phyloP scores from a whole-genome alignment of 2,888 invertebrate species.

The Callyntrura guangdongensis region DNA sequence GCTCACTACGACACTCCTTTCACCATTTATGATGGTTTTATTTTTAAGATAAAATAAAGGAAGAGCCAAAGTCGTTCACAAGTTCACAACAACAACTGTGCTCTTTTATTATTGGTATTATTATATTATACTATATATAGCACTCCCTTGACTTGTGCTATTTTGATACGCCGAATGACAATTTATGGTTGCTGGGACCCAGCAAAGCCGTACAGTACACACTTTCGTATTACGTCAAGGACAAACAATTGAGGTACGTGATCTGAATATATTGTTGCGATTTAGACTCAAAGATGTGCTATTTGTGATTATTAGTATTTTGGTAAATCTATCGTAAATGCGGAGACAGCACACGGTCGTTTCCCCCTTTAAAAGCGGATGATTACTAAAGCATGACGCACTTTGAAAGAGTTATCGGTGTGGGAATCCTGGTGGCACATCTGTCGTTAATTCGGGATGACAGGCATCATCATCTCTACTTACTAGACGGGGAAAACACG shows the following conservation, averaged over 20 bases:
- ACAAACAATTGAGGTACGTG: slow-evolving; percentile 61
- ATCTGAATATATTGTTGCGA: slow-evolving; percentile 60
- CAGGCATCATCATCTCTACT: no score
- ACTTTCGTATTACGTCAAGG: slow-evolving; percentile 57
- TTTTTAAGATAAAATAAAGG: background rate
- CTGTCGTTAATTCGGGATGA: background rate
- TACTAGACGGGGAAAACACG: no score
- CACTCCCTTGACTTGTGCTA: background rate
- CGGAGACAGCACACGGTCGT: background rate
- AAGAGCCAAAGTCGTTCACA: background rate
- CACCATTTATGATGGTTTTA: background rate
- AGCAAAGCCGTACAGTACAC: background rate
- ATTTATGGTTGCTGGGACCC: slow-evolving; percentile 21
- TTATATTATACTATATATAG: no score
- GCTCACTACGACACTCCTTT: background rate
- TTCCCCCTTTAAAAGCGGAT: background rate
- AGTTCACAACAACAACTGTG: background rate
- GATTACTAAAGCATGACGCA: slow-evolving; percentile 10
- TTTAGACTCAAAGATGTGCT: slow-evolving; percentile 30
- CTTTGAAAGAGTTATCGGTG: background rate
- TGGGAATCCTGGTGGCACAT: background rate
- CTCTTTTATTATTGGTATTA: background rate
- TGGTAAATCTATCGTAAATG: background rate
- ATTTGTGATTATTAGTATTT: background rate
- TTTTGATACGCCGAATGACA: background rate